These are phyloP conservation scores for Chaitophorus viminalis DNA, from an alignment of 2,888 invertebrate species.

Conservation along the genomic window DNA sequence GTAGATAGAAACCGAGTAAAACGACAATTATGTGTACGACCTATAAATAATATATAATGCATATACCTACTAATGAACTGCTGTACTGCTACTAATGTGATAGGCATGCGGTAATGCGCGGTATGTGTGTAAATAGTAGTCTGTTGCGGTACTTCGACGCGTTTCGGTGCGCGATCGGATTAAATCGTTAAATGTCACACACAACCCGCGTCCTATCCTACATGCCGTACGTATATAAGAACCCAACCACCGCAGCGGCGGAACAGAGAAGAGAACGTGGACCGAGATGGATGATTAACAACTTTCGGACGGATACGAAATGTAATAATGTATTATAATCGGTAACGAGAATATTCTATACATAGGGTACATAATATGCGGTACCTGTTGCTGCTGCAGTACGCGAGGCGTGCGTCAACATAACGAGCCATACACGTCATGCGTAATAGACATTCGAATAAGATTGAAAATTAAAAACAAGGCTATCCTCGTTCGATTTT, in stretches of 20 bases:
- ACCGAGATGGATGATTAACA: conserved; percentile 14
- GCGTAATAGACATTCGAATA: neutral
- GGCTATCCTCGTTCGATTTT: conserved; percentile 34
- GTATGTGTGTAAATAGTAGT: neutral
- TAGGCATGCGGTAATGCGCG: neutral
- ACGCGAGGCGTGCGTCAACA: neutral
- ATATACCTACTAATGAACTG: neutral
- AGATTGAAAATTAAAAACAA: conserved; percentile 47
- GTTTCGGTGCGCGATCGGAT: conserved; percentile 11
- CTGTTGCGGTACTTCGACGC: neutral
- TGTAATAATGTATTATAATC: neutral
- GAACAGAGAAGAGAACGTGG: too few relatives aligned
- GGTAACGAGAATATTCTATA: conserved; percentile 1
- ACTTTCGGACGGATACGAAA: neutral
- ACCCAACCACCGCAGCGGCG: neutral
- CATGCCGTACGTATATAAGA: too few relatives aligned
- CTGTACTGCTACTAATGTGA: neutral
- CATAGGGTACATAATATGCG: neutral
- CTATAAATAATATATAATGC: neutral
- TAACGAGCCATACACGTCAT: neutral
- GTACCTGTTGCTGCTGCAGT: too few relatives aligned
- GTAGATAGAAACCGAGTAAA: neutral
- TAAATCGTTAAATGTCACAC: neutral
- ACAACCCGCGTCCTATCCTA: neutral
- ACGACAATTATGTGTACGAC: neutral